Conservation (phyloP, 2,797 vertebrate genomes). For the Nannoperca obscura region DNA sequence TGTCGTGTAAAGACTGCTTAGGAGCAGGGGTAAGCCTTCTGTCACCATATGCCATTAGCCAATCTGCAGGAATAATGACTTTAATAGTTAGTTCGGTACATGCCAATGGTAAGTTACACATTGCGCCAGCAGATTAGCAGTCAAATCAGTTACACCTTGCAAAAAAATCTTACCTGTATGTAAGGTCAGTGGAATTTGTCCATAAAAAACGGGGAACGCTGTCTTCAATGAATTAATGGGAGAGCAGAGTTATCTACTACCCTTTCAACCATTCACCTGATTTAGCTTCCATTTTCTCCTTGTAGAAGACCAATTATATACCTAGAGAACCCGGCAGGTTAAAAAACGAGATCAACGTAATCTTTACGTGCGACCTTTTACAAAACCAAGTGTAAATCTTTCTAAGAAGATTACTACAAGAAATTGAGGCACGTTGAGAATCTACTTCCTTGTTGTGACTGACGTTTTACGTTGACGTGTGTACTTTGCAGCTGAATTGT, state of each 20-base stretch:
- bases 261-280: constrained; percentile 16
- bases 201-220: not conserved
- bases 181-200: constrained; percentile 1
- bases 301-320: not conserved
- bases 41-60: constrained; percentile 39
- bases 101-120: not conserved
- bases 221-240: constrained; percentile 55
- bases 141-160: not conserved
- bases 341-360: constrained; percentile 49
- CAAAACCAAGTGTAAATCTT: constrained; percentile 50
- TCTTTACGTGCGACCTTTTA: constrained; percentile 43
- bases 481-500: constrained; percentile 46
- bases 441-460: constrained; percentile 82
- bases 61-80: not conserved
- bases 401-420: constrained; percentile 78
- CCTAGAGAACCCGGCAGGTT: constrained; percentile 1
- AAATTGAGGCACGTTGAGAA: constrained; percentile 50
- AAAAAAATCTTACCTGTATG: constrained; percentile 62
- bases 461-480: constrained; percentile 51
- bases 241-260: not conserved
- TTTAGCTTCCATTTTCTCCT: constrained; percentile 8
- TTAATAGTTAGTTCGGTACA: not conserved
- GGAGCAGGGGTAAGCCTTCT: constrained; percentile 48
- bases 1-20: constrained; percentile 24
- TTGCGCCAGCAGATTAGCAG: not conserved